Conservation (phyloP, 2,113 vertebrate genomes). For the Corvus hawaiiensis region DNA sequence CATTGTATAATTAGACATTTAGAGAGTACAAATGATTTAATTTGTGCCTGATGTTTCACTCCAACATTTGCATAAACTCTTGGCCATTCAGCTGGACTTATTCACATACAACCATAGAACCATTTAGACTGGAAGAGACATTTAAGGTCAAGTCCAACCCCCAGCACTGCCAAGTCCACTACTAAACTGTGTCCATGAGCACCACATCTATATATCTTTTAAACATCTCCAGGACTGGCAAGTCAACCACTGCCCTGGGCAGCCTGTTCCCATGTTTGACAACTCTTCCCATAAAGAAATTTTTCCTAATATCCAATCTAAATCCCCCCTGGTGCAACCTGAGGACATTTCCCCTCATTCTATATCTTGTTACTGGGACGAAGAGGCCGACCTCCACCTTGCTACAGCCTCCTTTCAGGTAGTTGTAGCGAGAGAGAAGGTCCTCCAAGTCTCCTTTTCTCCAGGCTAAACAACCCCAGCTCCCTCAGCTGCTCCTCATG, state of each 20-base stretch:
- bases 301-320: neutral
- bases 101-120: neutral
- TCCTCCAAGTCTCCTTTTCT: neutral
- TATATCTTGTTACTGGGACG: rapidly evolving
- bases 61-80: slow-evolving; percentile 69
- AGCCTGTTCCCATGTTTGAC: neutral
- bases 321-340: neutral
- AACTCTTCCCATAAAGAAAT: neutral
- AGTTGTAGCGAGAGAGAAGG: neutral
- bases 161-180: neutral
- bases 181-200: neutral
- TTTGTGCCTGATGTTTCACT: slow-evolving; percentile 64
- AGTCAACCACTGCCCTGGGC: neutral
- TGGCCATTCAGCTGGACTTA: slow-evolving; percentile 56
- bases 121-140: neutral
- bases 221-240: neutral
- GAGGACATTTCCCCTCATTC: neutral
- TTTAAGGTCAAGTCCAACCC: neutral
- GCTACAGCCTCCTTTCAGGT: neutral
- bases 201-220: neutral
- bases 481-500: neutral
- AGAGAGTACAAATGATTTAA: slow-evolving; percentile 65
- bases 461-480: neutral
- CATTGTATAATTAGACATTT: slow-evolving; percentile 66
- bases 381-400: neutral